Conservation (phyloP, 2,888 invertebrate genomes). For the Atherix ibis region DNA sequence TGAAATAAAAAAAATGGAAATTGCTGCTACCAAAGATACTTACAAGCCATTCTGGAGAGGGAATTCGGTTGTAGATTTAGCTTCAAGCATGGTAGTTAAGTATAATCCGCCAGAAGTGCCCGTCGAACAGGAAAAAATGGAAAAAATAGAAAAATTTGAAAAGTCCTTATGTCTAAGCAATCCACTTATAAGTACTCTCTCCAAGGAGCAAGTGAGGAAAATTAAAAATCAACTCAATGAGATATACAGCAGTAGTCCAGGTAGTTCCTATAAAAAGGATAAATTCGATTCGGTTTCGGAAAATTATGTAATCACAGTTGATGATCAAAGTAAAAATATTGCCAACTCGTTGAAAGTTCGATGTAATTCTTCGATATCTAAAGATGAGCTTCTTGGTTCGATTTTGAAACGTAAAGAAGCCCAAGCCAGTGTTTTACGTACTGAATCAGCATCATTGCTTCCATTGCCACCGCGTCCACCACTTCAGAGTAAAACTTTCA, state of each 20-base stretch:
- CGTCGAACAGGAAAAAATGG: constrained; percentile 27
- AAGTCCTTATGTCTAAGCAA: constrained; percentile 49
- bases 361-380: constrained; percentile 39
- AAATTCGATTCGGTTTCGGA: constrained; percentile 30
- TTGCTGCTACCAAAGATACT: constrained; percentile 42
- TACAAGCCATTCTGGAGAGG: constrained; percentile 76
- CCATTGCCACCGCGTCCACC: constrained; percentile 7
- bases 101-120: constrained; percentile 33
- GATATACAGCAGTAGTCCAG: constrained; percentile 49
- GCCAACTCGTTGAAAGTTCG: constrained; percentile 36
- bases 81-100: constrained; percentile 49
- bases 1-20: constrained; percentile 30
- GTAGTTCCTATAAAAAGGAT: constrained; percentile 22
- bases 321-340: constrained; percentile 25
- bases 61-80: constrained; percentile 64
- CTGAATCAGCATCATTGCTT: constrained; percentile 13
- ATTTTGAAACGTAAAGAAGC: constrained; percentile 22
- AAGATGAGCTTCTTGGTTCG: constrained; percentile 30
- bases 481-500: constrained; percentile 9
- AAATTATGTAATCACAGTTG: constrained; percentile 47
- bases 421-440: constrained; percentile 21
- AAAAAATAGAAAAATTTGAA: constrained; percentile 34
- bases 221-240: constrained; percentile 65
- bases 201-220: constrained; percentile 66
- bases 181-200: constrained; percentile 67